Percentiles rank a stretch among this genome's conserved stretches.
Conservation (phyloP, 1,140 invertebrate species). For the Drosophila triauraria region DNA sequence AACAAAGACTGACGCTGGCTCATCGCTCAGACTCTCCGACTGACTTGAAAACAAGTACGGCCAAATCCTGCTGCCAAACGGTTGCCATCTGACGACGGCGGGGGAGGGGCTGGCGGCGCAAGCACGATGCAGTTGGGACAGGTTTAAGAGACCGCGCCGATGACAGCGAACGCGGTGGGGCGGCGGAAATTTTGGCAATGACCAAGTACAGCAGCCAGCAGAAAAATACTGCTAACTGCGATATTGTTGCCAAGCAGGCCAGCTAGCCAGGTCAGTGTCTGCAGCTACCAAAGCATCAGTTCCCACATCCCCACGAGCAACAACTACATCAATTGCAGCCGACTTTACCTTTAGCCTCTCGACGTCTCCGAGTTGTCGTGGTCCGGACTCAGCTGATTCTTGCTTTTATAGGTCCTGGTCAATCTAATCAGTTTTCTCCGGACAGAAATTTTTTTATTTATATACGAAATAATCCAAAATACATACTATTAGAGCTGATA, state of each 20-base stretch:
- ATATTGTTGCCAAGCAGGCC: slow-evolving; percentile 67
- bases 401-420: not conserved
- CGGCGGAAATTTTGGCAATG: slow-evolving; percentile 72
- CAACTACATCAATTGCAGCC: not conserved
- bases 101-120: slow-evolving; percentile 41
- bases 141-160: slow-evolving; percentile 52
- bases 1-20: slow-evolving; percentile 72
- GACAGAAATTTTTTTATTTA: slow-evolving; percentile 13
- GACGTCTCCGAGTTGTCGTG: slow-evolving; percentile 15
- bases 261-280: slow-evolving; percentile 27
- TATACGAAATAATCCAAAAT: slow-evolving; percentile 18
- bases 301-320: slow-evolving; percentile 12
- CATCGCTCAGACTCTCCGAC: slow-evolving; percentile 48
- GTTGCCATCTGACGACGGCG: slow-evolving; percentile 62
- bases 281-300: slow-evolving; percentile 29
- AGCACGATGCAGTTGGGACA: slow-evolving; percentile 80
- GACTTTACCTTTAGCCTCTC: slow-evolving; percentile 45
- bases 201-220: slow-evolving; percentile 68
- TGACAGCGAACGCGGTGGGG: slow-evolving; percentile 22
- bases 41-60: slow-evolving; percentile 68
- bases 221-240: slow-evolving; percentile 63
- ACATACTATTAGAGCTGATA: slow-evolving; percentile 9
- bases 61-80: slow-evolving; percentile 76
- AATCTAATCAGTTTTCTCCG: not conserved
- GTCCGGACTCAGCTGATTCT: slow-evolving; percentile 16